phyloP scores from a whole-genome alignment of 2,888 invertebrate species.

The Hirtodrosophila duncani region DNA sequence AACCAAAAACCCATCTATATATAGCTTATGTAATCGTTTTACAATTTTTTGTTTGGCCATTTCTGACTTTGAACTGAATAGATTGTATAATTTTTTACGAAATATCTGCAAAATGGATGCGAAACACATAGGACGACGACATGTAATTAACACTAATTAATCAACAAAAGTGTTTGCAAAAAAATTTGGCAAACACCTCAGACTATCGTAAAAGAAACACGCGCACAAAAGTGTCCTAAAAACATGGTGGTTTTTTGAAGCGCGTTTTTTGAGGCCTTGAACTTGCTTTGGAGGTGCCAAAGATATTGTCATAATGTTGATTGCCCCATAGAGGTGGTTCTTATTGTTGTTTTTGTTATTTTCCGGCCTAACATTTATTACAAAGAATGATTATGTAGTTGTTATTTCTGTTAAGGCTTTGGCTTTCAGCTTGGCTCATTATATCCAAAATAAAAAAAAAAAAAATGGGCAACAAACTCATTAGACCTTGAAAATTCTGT shows the following conservation, averaged over 20 bases:
- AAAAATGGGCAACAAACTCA: slow-evolving; percentile 69
- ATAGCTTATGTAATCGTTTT: slow-evolving; percentile 58
- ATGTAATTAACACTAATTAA: slow-evolving; percentile 75
- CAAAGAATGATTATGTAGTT: slow-evolving; percentile 49
- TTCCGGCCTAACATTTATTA: slow-evolving; percentile 48
- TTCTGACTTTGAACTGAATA: neutral
- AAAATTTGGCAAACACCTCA: slow-evolving; percentile 1
- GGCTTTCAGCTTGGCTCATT: slow-evolving; percentile 53
- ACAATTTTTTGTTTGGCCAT: slow-evolving; percentile 28
- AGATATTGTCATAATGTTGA: slow-evolving; percentile 16
- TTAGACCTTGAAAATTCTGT: slow-evolving; percentile 68
- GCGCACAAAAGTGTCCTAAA: neutral
- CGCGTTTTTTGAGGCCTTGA: slow-evolving; percentile 52
- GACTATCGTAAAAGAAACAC: neutral
- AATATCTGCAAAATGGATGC: slow-evolving; percentile 38
- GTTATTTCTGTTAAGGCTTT: no score
- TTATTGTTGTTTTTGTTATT: no score
- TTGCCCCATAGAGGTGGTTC: no score
- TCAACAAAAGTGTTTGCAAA: slow-evolving; percentile 48
- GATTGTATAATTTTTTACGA: slow-evolving; percentile 54
- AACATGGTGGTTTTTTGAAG: slow-evolving; percentile 3
- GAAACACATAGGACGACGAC: no score
- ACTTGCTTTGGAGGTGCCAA: slow-evolving; percentile 34
- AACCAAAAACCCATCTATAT: slow-evolving; percentile 29
- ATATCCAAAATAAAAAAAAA: no score